Conservation (phyloP, 1,140 invertebrate genomes). For the Phenacoccus solenopsis region DNA sequence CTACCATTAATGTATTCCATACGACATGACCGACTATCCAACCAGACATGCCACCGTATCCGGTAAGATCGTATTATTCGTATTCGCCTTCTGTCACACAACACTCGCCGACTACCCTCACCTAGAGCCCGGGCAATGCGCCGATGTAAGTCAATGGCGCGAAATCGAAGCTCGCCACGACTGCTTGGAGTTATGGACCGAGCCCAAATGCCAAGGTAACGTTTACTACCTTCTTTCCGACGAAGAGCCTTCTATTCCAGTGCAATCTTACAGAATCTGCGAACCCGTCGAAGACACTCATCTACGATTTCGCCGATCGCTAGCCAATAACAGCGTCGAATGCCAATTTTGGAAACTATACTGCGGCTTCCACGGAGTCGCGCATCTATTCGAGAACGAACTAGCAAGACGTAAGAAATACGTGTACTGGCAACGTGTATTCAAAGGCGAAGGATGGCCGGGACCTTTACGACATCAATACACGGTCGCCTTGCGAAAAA, state of each 20-base stretch:
- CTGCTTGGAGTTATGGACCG: no score
- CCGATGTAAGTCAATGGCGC: no score
- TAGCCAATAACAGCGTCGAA: not conserved
- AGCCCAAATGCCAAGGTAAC: no score
- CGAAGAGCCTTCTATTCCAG: not conserved
- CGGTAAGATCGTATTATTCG: no score
- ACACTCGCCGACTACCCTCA: no score
- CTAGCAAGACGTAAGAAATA: not conserved
- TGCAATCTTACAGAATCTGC: not conserved
- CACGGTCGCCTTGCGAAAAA: not conserved
- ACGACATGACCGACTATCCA: no score
- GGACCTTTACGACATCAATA: not conserved
- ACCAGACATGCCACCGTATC: no score
- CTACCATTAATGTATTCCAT: no score
- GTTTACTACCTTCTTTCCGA: no score
- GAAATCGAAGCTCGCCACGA: no score
- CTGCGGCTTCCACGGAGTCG: not conserved
- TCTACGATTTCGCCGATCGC: not conserved
- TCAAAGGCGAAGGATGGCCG: not conserved
- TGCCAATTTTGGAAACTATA: not conserved
- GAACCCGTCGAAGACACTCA: not conserved
- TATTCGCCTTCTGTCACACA: no score
- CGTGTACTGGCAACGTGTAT: not conserved
- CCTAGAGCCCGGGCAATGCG: no score
- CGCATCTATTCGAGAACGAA: not conserved